Base-by-base conservation (phyloP, 2,888 invertebrate species). In the Frankliniella intonsa region DNA sequence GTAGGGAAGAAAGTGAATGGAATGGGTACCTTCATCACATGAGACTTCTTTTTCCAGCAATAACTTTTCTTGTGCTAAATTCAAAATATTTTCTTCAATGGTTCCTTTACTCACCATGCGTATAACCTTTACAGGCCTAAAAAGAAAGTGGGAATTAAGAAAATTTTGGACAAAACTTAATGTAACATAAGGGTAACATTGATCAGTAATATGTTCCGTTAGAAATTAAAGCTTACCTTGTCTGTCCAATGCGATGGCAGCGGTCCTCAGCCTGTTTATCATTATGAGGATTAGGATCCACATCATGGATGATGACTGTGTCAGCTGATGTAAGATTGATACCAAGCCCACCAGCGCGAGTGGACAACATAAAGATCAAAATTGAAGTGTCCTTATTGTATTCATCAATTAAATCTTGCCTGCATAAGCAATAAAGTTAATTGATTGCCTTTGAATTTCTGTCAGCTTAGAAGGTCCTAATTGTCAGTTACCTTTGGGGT, bases 221-320 rank as follows among this genome's bases (percentile, higher is more conserved):
- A 12, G 14, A 25, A 8, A 76, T 0, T n/a, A 25, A 12, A 80
- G n/a, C 82, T 84, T 81, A 86, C 86, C 84, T 85, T 0, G 90
- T 92, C 86, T 94, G 94, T 0, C 94, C 94, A 91, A 94, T 92
- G 50, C 94, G 89, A 87, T 94, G 94, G 87, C 94, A 94, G 84
- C 94, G 90, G 89, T 99, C 98, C 88, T 98, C 98, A 0, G 98
- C 98, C 89, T 98, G 97, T 88, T 97, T 98, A 88, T 99, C 98
- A 88, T 98, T 98, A 88, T 98, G 98, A 0, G 98, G 98, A 90
- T 99, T 99, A 88, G 97, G 98, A 90, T 99, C 99, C 81, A 98
- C 96, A 87, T 99, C 99, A 88, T 99, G 98, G 84, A 99, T 94
- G 85, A 97, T 94, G 85, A 98, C 98, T 17, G 95, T 95, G 89